Evolutionary conservation across 2,113 vertebrate genomes (phyloP), one percentile per base, ranked within the genome.

Genomic region (Condylura cristata): DNA sequence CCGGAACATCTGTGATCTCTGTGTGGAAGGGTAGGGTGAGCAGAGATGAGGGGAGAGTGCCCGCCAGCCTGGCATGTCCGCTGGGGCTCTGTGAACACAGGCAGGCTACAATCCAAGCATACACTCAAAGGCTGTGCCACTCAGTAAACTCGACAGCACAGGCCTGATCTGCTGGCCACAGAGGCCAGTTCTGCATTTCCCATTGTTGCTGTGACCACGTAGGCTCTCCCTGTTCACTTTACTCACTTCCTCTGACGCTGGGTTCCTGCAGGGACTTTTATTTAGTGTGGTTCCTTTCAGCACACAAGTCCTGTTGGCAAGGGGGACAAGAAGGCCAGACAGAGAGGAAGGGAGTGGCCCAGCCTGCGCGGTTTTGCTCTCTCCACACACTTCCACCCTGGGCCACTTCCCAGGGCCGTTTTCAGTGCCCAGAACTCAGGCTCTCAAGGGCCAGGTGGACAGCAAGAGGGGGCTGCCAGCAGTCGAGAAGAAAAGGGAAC

Each of bases 331-430:
- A 12, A 22, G 16, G 41, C 13, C 26, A 12, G 34, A 28, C 46
- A 8, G 44, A 78, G 72, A 83, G 68, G 56, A 90, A 82, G 91
- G 88, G 63, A 66, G 68, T 16, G 76, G 91, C 71, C 58, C 26
- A 6, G 22, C 41, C 66, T 4, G 26, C n/a, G 12, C 28, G 5
- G 11, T 24, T 28, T 28, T 9, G 6, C 6, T 28, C 58, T 8
- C 24, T 10, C 26, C 28, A 61, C 63, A n/a, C 63, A n/a, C 41
- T 46, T 16, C 16, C 13, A 60, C 34, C 81, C 68, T 17, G 24
- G 7, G 24, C 60, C 16, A 41, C 65, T 60, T 81, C 81, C 82
- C 88, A 63, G 10, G n/a, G 30, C 17, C 34, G 30, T 30, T 58
- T 48, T 6, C 7, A 0, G 17, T 1, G 37, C 28, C 32, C 37